Evolutionary conservation across 2,888 invertebrate genomes (phyloP).

Genomic region (Zaprionus bogoriensis): DNA sequence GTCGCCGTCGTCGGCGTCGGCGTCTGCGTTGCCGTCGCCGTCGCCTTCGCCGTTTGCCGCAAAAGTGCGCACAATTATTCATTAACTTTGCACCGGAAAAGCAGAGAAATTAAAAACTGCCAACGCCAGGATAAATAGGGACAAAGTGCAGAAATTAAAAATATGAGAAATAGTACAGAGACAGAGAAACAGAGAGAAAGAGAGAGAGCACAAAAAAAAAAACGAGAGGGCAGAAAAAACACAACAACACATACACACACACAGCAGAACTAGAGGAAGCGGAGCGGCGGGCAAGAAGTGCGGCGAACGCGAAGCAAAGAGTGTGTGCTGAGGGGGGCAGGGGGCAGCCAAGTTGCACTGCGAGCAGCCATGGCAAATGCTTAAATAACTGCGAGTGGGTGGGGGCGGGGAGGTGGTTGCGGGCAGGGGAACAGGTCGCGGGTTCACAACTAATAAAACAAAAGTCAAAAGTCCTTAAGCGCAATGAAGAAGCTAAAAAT

Average conservation of each 20-base stretch:
- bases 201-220: constrained; percentile 34
- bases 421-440: constrained; percentile 18
- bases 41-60: constrained; percentile 68
- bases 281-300: not conserved
- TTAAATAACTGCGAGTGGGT: constrained; percentile 40
- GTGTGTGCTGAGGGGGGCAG: too few relatives aligned
- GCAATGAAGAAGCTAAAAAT: constrained; percentile 79
- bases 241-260: constrained; percentile 28
- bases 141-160: constrained; percentile 80
- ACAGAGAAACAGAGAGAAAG: constrained; percentile 31
- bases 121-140: constrained; percentile 79
- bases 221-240: constrained; percentile 6
- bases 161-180: constrained; percentile 71
- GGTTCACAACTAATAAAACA: constrained; percentile 81
- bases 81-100: constrained; percentile 82
- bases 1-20: not conserved
- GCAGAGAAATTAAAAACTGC: constrained; percentile 81
- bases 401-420: not conserved
- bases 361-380: constrained; percentile 50
- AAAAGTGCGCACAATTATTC: constrained; percentile 81
- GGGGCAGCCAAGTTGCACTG: constrained; percentile 32
- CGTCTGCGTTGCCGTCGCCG: constrained; percentile 22
- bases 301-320: too few relatives aligned
- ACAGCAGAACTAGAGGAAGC: constrained; percentile 1
- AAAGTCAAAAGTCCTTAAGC: constrained; percentile 82